Evolutionary conservation across 2,113 vertebrate genomes (phyloP), one percentile per base, ranked within the genome.

Genomic region (Oncorhynchus clarkii): DNA sequence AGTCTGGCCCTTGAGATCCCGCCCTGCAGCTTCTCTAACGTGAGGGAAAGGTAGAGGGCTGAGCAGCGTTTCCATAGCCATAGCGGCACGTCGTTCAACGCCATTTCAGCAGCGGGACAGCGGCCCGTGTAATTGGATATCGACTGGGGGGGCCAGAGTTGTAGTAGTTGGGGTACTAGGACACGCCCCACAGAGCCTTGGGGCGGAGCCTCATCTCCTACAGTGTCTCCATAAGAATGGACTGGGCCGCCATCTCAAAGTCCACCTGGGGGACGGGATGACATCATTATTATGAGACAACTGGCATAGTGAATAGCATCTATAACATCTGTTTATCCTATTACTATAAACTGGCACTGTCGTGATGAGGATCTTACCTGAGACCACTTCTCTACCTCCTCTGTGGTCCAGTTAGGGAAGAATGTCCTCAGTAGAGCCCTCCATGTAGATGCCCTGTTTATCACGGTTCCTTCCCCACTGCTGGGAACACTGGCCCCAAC

Each of bases 51-150:
- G 80, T 95, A 98, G 9, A 98, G 93, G 29, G 95, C 95, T 0
- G 92, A 93, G 1, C 95, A 94, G 77, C 89, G 89, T 0, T 94
- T 94, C 97, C 97, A 98, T 5, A 98, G 91, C 97, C 96, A 98
- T 81, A 80, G 81, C 62, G 97, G 92, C 2, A 78, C 90, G 14
- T 95, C 86, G 8, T 98, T 99, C 0, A 92, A 90, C 75, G 83
- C 87, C 79, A 90, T 86, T 77, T 95, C 92, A 0, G 87, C 88
- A 0, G 86, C 82, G 1, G 78, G 91, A 84, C 97, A 99, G 78
- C 71, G 92, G 70, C 95, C 94, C 0, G 92, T 96, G 84, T 95
- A 96, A 85, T 96, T 96, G 67, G 80, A 81, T 7, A 16, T 78
- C 0, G 85, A 88, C 76, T 90, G 88, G 70, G 87, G 80, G 95